phyloP scores from a whole-genome alignment of 1,140 invertebrate genomes.

The Trinorchestia longiramus region DNA sequence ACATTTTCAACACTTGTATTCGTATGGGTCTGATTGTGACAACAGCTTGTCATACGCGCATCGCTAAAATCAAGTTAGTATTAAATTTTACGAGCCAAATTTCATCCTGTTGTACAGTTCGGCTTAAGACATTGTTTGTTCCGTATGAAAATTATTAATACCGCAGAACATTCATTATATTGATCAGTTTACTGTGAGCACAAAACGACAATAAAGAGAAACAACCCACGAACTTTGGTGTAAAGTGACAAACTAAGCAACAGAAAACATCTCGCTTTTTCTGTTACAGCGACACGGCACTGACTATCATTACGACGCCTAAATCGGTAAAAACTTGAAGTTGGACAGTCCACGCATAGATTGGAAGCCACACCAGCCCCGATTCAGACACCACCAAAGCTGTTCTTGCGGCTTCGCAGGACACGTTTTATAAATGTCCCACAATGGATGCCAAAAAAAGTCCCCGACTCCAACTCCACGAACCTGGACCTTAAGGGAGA shows the following conservation, averaged over 20 bases:
- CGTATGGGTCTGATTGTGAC: too few species aligned
- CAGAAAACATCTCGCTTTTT: not conserved
- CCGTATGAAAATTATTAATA: not conserved
- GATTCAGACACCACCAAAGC: not conserved
- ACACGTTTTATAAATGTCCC: not conserved
- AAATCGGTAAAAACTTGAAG: not conserved
- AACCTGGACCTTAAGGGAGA: not conserved
- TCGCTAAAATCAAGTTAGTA: not conserved
- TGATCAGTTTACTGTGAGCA: not conserved
- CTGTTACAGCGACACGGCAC: not conserved
- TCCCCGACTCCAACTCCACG: not conserved
- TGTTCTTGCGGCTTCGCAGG: not conserved
- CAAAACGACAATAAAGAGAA: not conserved
- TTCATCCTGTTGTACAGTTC: not conserved
- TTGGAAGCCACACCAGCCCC: not conserved
- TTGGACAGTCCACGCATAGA: not conserved
- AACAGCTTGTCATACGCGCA: too few species aligned
- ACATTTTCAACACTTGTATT: too few species aligned
- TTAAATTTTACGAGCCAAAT: not conserved
- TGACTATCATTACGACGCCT: not conserved
- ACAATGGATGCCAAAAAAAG: not conserved
- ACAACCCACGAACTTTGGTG: not conserved
- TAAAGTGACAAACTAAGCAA: not conserved
- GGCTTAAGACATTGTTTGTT: not conserved
- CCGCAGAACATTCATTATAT: not conserved